These are phyloP conservation scores for Drosophila robusta DNA, from an alignment of 2,888 invertebrate genomes.

Conservation along the genomic window DNA sequence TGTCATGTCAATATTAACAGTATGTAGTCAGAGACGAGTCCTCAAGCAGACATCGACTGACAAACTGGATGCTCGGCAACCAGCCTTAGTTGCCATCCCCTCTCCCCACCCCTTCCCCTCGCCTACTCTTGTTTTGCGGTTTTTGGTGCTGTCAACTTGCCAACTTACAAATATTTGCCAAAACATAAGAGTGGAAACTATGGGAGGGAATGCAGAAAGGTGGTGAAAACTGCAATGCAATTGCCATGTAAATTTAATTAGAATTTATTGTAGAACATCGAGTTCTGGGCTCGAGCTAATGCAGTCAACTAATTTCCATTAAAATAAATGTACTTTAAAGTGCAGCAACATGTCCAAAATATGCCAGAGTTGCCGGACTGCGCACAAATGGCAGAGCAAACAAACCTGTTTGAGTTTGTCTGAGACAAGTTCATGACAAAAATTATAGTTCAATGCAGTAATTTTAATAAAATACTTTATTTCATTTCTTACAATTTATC, in stretches of 20 bases:
- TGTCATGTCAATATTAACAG: conserved; percentile 80
- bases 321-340: conserved; percentile 52
- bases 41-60: conserved; percentile 43
- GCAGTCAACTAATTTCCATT: conserved; percentile 74
- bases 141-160: conserved; percentile 73
- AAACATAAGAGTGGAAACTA: conserved; percentile 50
- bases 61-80: conserved; percentile 23
- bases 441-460: background rate
- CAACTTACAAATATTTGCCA: conserved; percentile 75
- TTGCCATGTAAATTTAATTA: conserved; percentile 72
- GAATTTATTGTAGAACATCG: conserved; percentile 55
- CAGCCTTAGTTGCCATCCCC: background rate
- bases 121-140: conserved; percentile 59
- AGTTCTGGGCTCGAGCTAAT: conserved; percentile 42
- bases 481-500: background rate
- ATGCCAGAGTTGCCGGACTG: conserved; percentile 5
- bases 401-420: conserved; percentile 22
- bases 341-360: conserved; percentile 2
- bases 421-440: background rate
- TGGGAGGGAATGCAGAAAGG: background rate
- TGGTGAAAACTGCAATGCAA: conserved; percentile 32
- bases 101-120: background rate
- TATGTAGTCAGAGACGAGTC: conserved; percentile 22
- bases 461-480: conserved; percentile 1
- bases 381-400: background rate